These are phyloP conservation scores for Drosophila saltans DNA, from an alignment of 1,140 invertebrate genomes.

Conservation along the genomic window DNA sequence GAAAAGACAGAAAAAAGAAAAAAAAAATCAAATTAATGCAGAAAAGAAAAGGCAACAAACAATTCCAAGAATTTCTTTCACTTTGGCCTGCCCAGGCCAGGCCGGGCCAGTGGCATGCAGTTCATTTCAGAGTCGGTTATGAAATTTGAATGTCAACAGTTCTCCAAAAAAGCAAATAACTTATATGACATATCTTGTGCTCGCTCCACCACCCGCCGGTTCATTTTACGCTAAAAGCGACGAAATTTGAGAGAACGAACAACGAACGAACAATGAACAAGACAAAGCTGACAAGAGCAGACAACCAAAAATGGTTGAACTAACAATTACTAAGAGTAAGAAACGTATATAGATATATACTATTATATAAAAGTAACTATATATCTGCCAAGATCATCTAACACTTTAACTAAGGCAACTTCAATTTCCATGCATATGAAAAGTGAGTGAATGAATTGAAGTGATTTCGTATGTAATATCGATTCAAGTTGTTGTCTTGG, in stretches of 20 bases:
- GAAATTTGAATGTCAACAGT: constrained; percentile 9
- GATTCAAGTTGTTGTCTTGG: too few relatives aligned
- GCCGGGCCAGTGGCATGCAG: background rate
- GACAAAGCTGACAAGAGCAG: constrained; percentile 1
- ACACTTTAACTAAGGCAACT: too few relatives aligned
- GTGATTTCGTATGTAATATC: too few relatives aligned
- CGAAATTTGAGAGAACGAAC: constrained; percentile 21
- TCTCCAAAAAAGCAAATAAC: background rate
- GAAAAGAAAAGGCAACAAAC: background rate
- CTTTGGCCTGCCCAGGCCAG: background rate
- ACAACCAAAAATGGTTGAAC: constrained; percentile 3
- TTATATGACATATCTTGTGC: constrained; percentile 5
- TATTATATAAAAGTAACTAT: too few relatives aligned
- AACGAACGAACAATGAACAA: background rate
- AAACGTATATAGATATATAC: too few relatives aligned
- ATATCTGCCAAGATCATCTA: too few relatives aligned
- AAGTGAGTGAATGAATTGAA: too few relatives aligned
- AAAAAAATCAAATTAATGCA: too few relatives aligned
- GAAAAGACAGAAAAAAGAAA: background rate
- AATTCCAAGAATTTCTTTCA: constrained; percentile 11
- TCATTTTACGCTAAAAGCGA: constrained; percentile 21
- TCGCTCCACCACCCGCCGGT: constrained; percentile 7
- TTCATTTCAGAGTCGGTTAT: constrained; percentile 2
- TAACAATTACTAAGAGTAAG: constrained; percentile 3
- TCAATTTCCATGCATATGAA: too few relatives aligned